phyloP scores from a whole-genome alignment of 2,113 vertebrate genomes.

The Phoenicopterus ruber region DNA sequence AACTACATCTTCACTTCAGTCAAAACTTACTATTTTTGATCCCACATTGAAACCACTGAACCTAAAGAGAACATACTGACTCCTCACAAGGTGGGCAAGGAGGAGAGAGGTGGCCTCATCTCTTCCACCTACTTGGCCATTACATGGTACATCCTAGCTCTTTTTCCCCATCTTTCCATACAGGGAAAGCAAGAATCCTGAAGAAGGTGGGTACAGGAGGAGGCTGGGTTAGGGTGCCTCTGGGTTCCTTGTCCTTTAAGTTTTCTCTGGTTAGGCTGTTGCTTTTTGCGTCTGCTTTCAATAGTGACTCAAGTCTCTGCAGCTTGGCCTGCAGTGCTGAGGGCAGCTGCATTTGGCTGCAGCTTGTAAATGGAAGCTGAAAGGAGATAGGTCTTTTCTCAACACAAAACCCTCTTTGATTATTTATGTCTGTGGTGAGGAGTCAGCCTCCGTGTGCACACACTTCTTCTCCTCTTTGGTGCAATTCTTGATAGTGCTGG shows the following conservation, averaged over 20 bases:
- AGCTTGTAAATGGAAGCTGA: neutral
- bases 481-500: neutral
- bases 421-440: neutral
- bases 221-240: neutral
- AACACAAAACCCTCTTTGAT: neutral
- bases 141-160: neutral
- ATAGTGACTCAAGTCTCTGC: neutral
- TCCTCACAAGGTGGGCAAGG: neutral
- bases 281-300: neutral
- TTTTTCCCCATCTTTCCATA: neutral
- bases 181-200: neutral
- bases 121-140: neutral
- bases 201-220: neutral
- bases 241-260: neutral
- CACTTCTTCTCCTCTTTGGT: neutral
- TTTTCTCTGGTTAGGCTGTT: neutral
- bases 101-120: neutral
- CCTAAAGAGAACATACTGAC: neutral
- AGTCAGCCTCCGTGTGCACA: neutral
- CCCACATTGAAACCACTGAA: neutral
- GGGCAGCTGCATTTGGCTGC: neutral
- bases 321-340: neutral
- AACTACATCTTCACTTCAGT: constrained; percentile 30
- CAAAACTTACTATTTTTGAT: neutral
- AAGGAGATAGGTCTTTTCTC: neutral